Base-by-base conservation (phyloP, 2,888 invertebrate species). In the Anagyrus pseudococci region DNA sequence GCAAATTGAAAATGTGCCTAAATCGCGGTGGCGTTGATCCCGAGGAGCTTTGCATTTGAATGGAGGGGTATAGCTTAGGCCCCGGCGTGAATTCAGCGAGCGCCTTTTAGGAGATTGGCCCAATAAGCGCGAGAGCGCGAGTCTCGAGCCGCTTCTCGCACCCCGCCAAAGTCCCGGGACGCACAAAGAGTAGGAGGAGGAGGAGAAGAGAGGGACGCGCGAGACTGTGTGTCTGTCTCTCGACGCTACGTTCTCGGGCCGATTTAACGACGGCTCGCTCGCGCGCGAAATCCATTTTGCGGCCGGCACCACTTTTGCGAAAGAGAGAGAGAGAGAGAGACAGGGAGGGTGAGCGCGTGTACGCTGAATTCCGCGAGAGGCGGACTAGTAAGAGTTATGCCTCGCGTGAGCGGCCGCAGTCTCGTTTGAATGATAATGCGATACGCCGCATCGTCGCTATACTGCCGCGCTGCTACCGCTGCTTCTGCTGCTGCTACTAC, bases 81-180 rank as follows among this genome's bases (percentile, higher is more conserved):
- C n/a, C n/a, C n/a, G n/a, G n/a, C n/a, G n/a, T n/a, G n/a, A n/a
- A n/a, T n/a, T n/a, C n/a, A n/a, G 4, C 19, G 44, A n/a, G 47
- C 19, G 44, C 66, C 58, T 66, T 66, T 66, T 63, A 59, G 54
- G 53, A 66, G 60, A 66, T 66, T 63, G 66, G 57, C 19, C 62
- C 52, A 53, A 56, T 62, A 65, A 49, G 37, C 50, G 40, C 26
- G 25, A 40, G 13, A 17, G n/a, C n/a, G 29, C 25, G 43, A 13
- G 10, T 37, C 33, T 37, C 33, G 10, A 10, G 2, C 33, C 33
- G 33, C 33, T 37, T 37, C 15, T 15, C 33, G 2, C 33, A 10
- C 33, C 8, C 33, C 33, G 13, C 8, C 33, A 2, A 10, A 2
- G 13, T 8, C 33, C 8, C 33, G 29, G 10, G 29, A 4, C 29